These are phyloP conservation scores for Fistularia commersonii DNA, from an alignment of 2,797 vertebrate genomes.

Conservation along the genomic window DNA sequence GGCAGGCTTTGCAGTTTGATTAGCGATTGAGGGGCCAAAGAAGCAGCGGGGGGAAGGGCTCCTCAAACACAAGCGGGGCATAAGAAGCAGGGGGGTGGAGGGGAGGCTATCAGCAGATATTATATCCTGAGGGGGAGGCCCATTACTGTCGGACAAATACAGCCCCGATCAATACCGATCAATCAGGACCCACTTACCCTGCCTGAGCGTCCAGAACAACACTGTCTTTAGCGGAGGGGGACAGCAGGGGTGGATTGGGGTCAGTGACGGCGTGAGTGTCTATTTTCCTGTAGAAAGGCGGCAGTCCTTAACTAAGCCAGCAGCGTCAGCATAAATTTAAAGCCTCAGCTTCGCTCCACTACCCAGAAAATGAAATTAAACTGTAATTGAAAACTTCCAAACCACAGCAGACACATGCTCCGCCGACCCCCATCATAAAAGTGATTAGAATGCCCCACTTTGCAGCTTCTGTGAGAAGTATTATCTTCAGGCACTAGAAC, in stretches of 20 bases:
- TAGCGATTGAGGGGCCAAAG: slow-evolving; percentile 13
- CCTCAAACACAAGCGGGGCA: slow-evolving; percentile 30
- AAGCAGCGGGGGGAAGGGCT: slow-evolving; percentile 9
- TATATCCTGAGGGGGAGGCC: slow-evolving; percentile 52
- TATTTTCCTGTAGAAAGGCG: slow-evolving; percentile 22
- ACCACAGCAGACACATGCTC: slow-evolving; percentile 1
- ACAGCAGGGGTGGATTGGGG: slow-evolving; percentile 11
- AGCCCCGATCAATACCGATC: slow-evolving; percentile 67
- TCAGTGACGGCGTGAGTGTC: slow-evolving; percentile 33
- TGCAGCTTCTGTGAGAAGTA: background rate
- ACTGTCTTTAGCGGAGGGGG: slow-evolving; percentile 23
- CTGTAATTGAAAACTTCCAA: slow-evolving; percentile 40
- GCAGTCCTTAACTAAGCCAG: slow-evolving; percentile 20
- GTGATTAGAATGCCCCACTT: slow-evolving; percentile 7
- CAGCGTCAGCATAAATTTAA: slow-evolving; percentile 41
- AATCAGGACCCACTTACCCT: slow-evolving; percentile 66
- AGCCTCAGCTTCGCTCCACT: slow-evolving; percentile 20
- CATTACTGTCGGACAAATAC: slow-evolving; percentile 63
- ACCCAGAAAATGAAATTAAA: slow-evolving; percentile 44
- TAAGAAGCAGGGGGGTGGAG: slow-evolving; percentile 15
- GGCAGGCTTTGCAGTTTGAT: slow-evolving; percentile 18
- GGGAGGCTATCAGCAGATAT: slow-evolving; percentile 35
- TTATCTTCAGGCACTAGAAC: background rate
- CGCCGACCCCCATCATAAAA: background rate
- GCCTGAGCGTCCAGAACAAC: slow-evolving; percentile 34